Conservation (phyloP, 2,888 invertebrate species). For the Bruchidius siliquastri region DNA sequence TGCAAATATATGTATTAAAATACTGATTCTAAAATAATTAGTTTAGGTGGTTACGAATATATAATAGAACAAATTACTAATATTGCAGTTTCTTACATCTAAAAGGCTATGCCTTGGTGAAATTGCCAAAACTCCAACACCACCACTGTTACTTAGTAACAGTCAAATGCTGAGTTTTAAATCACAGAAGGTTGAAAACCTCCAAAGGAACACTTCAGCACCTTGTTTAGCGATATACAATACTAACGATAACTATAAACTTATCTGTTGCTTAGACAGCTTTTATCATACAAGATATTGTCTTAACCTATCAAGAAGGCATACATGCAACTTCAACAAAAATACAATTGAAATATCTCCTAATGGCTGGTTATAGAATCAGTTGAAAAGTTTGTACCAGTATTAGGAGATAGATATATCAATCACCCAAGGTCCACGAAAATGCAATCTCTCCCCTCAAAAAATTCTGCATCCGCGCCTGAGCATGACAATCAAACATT, state of each 20-base stretch:
- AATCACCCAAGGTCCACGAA: too few relatives aligned
- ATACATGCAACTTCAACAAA: too few relatives aligned
- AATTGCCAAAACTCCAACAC: neutral
- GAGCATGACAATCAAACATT: too few relatives aligned
- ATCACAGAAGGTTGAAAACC: neutral
- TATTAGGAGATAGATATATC: too few relatives aligned
- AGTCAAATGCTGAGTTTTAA: neutral
- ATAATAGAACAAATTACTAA: neutral
- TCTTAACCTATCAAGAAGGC: too few relatives aligned
- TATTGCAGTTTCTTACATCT: neutral
- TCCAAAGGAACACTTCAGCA: neutral
- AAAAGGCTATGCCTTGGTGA: neutral
- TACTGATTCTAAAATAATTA: neutral
- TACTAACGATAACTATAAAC: neutral
- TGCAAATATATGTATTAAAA: neutral
- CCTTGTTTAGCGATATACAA: neutral
- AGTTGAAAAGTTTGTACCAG: too few relatives aligned
- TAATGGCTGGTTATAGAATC: too few relatives aligned
- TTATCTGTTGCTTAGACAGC: neutral
- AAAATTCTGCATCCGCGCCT: too few relatives aligned
- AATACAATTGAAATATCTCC: too few relatives aligned
- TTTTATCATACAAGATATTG: neutral
- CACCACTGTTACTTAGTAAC: neutral
- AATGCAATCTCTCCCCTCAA: too few relatives aligned
- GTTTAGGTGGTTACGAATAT: neutral